phyloP scores from a whole-genome alignment of 1,140 invertebrate genomes.

The Rhizoglyphus robini region DNA sequence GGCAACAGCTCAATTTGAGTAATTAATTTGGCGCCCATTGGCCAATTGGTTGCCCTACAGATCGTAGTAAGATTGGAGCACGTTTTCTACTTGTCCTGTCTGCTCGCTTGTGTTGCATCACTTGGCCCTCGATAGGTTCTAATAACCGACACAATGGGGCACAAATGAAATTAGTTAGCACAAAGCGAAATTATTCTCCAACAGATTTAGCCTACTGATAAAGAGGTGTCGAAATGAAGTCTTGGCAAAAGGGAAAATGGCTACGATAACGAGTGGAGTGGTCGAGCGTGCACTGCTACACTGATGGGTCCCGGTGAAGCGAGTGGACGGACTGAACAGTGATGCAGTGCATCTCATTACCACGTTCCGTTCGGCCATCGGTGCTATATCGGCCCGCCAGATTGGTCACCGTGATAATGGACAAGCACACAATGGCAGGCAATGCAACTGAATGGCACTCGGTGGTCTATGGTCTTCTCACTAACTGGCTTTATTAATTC shows the following conservation, averaged over 20 bases:
- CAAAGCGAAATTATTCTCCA: not conserved
- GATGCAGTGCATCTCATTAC: no score
- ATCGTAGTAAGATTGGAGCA: not conserved
- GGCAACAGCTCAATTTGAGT: not conserved
- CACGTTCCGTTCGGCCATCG: no score
- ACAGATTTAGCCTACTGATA: conserved; percentile 7
- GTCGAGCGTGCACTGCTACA: no score
- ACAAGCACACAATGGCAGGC: not conserved
- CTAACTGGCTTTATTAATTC: not conserved
- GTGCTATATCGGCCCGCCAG: not conserved
- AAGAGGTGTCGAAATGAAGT: conserved; percentile 11
- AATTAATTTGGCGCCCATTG: not conserved
- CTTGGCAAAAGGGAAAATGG: not conserved
- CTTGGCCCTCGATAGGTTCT: not conserved
- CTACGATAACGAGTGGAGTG: no score
- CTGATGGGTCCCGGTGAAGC: no score
- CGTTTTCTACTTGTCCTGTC: not conserved
- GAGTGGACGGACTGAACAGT: no score
- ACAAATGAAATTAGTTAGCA: conserved; percentile 13
- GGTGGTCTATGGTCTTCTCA: no score
- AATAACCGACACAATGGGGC: not conserved
- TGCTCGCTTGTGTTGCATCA: not conserved
- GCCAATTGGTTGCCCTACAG: not conserved
- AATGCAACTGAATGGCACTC: not conserved
- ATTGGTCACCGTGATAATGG: not conserved